These are phyloP conservation scores for Hephaestus fuliginosus DNA, from an alignment of 2,797 vertebrate species.

Conservation along the genomic window DNA sequence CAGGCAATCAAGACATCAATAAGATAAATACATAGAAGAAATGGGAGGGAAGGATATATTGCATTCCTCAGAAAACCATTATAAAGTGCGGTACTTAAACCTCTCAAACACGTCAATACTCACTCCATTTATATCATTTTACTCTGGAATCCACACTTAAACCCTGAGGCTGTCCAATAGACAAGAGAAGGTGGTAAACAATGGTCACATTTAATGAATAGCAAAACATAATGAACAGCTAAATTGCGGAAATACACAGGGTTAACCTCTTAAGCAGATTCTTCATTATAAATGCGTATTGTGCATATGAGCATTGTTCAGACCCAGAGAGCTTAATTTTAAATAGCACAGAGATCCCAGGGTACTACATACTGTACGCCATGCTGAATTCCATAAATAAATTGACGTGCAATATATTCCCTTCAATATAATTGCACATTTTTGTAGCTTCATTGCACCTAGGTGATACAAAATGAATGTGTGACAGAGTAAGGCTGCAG, in stretches of 20 bases:
- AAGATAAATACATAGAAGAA: not conserved
- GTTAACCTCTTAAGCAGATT: constrained; percentile 15
- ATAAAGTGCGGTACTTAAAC: not conserved
- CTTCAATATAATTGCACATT: not conserved
- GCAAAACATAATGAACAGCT: constrained; percentile 4
- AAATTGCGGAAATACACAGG: not conserved
- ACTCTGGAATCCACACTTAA: not conserved
- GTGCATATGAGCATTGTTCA: constrained; percentile 1
- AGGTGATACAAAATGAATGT: not conserved
- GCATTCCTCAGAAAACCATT: not conserved
- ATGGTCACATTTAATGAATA: constrained; percentile 2
- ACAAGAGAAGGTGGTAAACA: not conserved
- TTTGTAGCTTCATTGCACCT: constrained; percentile 1
- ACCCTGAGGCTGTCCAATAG: constrained; percentile 2
- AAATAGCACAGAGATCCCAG: constrained; percentile 24
- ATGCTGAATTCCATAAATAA: constrained; percentile 28
- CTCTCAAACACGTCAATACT: constrained; percentile 22
- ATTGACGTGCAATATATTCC: constrained; percentile 15
- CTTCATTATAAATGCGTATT: constrained; percentile 1
- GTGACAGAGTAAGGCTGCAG: not conserved
- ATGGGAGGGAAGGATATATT: not conserved
- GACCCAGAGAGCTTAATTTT: constrained; percentile 13
- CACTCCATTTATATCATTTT: not conserved
- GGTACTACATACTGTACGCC: constrained; percentile 4
- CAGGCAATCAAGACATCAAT: constrained; percentile 6